Evolutionary conservation across 1,140 invertebrate species (phyloP).

Genomic region (Drosophila triauraria): DNA sequence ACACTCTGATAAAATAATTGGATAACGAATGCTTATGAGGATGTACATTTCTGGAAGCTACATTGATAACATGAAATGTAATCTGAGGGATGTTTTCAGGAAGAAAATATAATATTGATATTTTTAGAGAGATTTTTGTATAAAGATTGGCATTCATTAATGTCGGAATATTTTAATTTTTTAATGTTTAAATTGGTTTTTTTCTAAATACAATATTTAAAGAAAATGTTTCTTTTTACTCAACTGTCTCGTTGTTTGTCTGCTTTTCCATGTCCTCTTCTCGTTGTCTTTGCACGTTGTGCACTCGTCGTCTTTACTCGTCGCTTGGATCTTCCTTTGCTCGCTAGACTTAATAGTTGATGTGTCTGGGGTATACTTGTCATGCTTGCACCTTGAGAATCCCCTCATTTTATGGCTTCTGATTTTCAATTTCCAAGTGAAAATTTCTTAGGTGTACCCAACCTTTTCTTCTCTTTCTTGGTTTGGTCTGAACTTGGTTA

Average conservation of each 20-base stretch:
- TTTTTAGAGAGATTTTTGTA: neutral
- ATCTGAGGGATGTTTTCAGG: no score
- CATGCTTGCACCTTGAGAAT: neutral
- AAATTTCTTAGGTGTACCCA: neutral
- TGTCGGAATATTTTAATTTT: neutral
- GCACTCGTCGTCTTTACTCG: no score
- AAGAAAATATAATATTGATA: neutral
- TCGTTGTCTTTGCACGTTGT: neutral
- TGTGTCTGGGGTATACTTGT: neutral
- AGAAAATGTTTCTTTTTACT: no score
- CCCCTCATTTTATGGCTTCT: neutral
- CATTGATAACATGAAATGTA: neutral
- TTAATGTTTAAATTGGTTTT: no score
- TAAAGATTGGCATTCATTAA: no score
- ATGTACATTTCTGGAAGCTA: no score
- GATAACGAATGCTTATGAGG: neutral
- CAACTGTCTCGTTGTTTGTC: no score
- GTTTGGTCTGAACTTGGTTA: neutral
- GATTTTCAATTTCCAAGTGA: neutral
- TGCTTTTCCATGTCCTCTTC: neutral
- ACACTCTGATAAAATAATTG: conserved; percentile 9
- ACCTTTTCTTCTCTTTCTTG: no score
- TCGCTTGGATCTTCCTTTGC: no score
- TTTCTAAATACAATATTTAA: no score
- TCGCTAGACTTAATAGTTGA: no score